phyloP scores from a whole-genome alignment of 2,113 vertebrate species.

The Bujurquina vittata region DNA sequence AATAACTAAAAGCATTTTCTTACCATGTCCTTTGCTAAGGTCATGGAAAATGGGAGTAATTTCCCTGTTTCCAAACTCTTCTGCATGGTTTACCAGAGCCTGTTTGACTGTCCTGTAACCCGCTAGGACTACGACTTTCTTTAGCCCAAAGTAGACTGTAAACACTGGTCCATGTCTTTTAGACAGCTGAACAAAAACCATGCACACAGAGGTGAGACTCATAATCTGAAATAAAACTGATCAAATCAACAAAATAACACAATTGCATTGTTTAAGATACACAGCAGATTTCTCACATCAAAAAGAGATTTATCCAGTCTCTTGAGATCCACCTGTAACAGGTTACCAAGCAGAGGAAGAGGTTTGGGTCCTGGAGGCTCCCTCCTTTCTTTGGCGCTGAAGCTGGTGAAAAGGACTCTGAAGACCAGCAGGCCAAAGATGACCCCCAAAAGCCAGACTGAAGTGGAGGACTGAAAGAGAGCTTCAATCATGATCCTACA shows the following conservation, averaged over 20 bases:
- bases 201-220: not conserved
- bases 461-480: constrained; percentile 13
- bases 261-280: not conserved
- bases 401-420: constrained; percentile 20
- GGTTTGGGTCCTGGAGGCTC: constrained; percentile 71
- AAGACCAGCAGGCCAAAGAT: constrained; percentile 39
- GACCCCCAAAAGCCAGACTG: constrained; percentile 15
- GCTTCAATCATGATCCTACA: constrained; percentile 20
- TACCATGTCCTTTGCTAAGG: constrained; percentile 57
- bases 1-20: not conserved
- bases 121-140: constrained; percentile 80
- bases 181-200: constrained; percentile 76
- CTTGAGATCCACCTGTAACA: not conserved
- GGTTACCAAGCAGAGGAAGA: constrained; percentile 72
- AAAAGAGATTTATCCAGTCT: constrained; percentile 12
- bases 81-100: constrained; percentile 80
- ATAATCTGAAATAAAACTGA: not conserved
- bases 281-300: not conserved
- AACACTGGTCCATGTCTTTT: constrained; percentile 84
- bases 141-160: constrained; percentile 81
- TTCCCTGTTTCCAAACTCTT: constrained; percentile 80
- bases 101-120: constrained; percentile 83
- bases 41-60: constrained; percentile 46
- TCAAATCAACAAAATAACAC: not conserved
- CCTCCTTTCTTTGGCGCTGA: constrained; percentile 1